Percentiles rank a stretch among this genome's conserved stretches.
phyloP scores from a whole-genome alignment of 2,113 vertebrate species.

The Pelmatolapia mariae region DNA sequence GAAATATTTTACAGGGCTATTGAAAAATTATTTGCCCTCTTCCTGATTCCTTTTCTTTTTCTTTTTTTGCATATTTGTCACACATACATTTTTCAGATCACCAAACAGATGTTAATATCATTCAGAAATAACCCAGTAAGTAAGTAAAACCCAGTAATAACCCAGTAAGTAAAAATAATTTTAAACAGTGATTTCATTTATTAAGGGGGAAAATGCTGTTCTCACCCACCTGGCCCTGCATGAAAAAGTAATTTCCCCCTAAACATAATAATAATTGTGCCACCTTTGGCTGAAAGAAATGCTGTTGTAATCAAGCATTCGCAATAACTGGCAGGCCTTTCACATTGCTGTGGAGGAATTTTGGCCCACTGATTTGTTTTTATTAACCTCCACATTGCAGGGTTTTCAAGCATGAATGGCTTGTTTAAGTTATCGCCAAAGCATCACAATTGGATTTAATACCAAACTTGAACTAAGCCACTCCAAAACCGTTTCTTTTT shows the following conservation, averaged over 20 bases:
- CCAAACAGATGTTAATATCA: background rate
- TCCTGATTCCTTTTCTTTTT: background rate
- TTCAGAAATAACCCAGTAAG: background rate
- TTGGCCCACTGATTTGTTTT: background rate
- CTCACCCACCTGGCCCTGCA: background rate
- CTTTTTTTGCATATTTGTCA: background rate
- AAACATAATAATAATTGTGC: background rate
- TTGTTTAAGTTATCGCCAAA: background rate
- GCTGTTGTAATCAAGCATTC: background rate
- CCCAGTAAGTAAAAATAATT: background rate
- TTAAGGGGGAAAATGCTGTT: background rate
- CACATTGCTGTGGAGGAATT: background rate
- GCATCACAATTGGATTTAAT: background rate
- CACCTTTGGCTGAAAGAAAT: background rate
- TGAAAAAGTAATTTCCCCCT: background rate
- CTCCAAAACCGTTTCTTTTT: background rate
- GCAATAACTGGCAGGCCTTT: background rate
- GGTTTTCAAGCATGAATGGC: background rate
- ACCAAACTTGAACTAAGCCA: background rate
- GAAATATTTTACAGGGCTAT: background rate
- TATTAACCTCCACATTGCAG: background rate
- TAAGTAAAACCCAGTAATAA: background rate
- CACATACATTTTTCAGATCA: background rate
- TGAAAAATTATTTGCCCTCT: background rate
- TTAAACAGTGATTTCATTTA: background rate